Percentiles rank a stretch among this genome's conserved stretches.
These are phyloP conservation scores for Plebejus melissa DNA, from an alignment of 2,888 invertebrate species.

Conservation along the genomic window DNA sequence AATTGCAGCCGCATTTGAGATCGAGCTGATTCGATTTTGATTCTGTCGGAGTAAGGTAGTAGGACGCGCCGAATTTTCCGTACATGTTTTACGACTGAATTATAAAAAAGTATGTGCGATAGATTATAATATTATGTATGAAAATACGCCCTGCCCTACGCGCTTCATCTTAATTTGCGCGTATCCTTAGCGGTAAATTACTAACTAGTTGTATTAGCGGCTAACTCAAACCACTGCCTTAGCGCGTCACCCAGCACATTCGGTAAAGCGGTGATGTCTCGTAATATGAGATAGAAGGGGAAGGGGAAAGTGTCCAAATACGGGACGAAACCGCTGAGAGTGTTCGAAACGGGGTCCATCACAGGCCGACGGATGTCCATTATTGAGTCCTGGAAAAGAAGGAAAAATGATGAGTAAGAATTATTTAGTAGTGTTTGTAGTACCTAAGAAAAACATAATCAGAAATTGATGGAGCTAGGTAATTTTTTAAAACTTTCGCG, in stretches of 20 bases:
- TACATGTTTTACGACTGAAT: too few relatives aligned
- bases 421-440: too few relatives aligned
- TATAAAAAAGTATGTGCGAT: too few relatives aligned
- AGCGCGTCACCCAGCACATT: slow-evolving; percentile 96
- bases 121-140: neutral
- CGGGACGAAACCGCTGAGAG: slow-evolving; percentile 80
- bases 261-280: slow-evolving; percentile 93
- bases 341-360: slow-evolving; percentile 78
- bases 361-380: slow-evolving; percentile 88
- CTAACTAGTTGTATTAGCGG: slow-evolving; percentile 79
- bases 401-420: slow-evolving; percentile 7
- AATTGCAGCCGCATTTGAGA: too few relatives aligned
- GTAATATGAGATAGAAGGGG: slow-evolving; percentile 96
- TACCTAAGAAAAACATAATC: too few relatives aligned
- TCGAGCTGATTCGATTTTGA: too few relatives aligned
- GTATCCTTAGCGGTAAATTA: neutral
- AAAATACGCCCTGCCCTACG: too few relatives aligned
- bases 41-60: too few relatives aligned
- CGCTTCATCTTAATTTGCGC: too few relatives aligned
- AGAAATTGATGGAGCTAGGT: too few relatives aligned
- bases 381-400: slow-evolving; percentile 89
- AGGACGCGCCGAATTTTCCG: too few relatives aligned
- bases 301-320: slow-evolving; percentile 99
- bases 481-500: too few relatives aligned
- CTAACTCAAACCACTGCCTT: slow-evolving; percentile 99